Base-by-base conservation (phyloP, 2,797 vertebrate genomes). In the Paramormyrops hopkinsi region DNA sequence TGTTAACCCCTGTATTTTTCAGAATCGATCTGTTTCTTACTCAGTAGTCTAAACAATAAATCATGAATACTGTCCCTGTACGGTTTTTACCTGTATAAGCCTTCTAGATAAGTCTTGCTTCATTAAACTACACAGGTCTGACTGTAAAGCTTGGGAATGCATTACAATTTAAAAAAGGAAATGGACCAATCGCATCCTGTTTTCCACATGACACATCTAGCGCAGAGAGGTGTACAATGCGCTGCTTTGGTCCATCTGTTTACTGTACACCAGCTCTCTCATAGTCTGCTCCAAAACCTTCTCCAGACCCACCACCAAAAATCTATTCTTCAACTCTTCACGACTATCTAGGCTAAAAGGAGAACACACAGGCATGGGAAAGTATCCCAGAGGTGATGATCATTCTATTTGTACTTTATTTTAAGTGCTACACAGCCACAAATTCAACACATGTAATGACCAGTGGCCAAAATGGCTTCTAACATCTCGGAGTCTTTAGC, bases 401-500 rank as follows among this genome's bases (percentile, higher is more conserved):
- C 73, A 79, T 44, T 44, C 19, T 79, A n/a, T 79, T n/a, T 44
- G 6, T 46, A 44, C 73, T n/a, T 44, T 46, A 44, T 46, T 19
- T 17, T 79, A 79, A 41, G 73, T 79, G 19, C 73, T 44, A 44
- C 41, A 79, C 37, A 46, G 37, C 37, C 73, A 17, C 37, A 46
- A 44, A 79, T n/a, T 79, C 33, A 79, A 17, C 17, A 7, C 73
- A n/a, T n/a, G 41, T 79, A 79, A 79, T 79, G 73, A 44, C 37
- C 73, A 44, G 65, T 4, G 3, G 65, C 29, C 29, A 14, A 73
- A 73, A 73, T 79, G 73, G 73, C 73, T 44, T 50, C 19, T 84
- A 48, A 51, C 82, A 84, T 84, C 82, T 25, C 9, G 1, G 44
- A 12, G 82, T 96, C 95, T 97, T 96, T 95, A 95, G 95, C 95